Evolutionary conservation across 2,797 vertebrate genomes (phyloP).

Genomic region (Eulemur coronatus): DNA sequence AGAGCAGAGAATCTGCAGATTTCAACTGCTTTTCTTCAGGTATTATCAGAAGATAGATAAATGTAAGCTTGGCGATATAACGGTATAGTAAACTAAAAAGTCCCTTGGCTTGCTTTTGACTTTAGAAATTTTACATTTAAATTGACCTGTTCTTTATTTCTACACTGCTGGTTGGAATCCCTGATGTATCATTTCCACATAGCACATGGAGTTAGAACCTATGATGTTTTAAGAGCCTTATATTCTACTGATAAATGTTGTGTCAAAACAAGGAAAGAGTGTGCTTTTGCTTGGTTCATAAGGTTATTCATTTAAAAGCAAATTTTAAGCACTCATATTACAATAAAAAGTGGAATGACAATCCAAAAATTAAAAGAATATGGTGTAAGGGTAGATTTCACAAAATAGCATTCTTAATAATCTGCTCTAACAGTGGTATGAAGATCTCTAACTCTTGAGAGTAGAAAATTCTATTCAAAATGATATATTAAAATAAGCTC

Average conservation of each 20-base stretch:
- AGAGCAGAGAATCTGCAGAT: background rate
- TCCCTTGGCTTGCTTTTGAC: background rate
- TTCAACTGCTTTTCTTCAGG: background rate
- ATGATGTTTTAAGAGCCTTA: background rate
- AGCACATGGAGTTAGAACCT: background rate
- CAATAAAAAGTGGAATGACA: background rate
- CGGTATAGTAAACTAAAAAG: background rate
- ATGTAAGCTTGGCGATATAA: background rate
- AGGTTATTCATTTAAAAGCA: background rate
- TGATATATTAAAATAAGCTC: conserved; percentile 39
- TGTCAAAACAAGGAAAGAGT: background rate
- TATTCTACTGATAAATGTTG: background rate
- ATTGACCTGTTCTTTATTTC: background rate
- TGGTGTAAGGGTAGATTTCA: background rate
- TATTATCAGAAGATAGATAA: background rate
- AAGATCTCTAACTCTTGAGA: background rate
- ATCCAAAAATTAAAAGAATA: background rate
- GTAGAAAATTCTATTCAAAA: background rate
- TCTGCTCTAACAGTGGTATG: background rate
- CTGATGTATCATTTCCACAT: background rate
- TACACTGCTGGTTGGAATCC: background rate
- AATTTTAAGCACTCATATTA: background rate
- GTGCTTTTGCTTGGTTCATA: background rate
- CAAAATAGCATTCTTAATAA: background rate
- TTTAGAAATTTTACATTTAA: conserved; percentile 21